Conservation (phyloP, 30 jellyfish, hydroid and myxozoan species). For the Turritopsis rubra region DNA sequence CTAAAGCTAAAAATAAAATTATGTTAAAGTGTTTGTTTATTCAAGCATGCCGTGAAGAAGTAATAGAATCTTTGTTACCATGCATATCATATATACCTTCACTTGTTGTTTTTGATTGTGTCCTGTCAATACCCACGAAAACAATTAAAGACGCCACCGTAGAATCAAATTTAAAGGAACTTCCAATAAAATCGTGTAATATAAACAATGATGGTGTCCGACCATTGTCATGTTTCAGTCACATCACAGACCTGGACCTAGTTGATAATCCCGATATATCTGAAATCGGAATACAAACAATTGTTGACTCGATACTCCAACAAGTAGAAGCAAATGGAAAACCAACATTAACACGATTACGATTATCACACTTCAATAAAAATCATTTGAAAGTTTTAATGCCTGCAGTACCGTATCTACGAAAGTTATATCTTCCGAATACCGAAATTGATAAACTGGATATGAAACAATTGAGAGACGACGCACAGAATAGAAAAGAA, state of each 20-base stretch:
- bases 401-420: background rate
- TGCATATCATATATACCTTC: too few species aligned
- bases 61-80: too few species aligned
- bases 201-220: too few species aligned
- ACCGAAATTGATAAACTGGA: background rate
- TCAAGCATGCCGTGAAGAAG: too few species aligned
- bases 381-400: background rate
- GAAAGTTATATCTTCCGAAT: background rate
- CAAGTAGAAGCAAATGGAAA: background rate
- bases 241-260: background rate
- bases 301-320: background rate
- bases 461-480: background rate
- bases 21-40: too few species aligned
- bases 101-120: too few species aligned
- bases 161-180: too few species aligned
- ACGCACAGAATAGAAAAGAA: background rate
- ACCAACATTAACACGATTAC: background rate
- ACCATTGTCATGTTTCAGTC: too few species aligned
- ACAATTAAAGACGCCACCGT: too few species aligned
- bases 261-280: background rate
- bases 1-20: too few species aligned
- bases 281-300: background rate
- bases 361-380: background rate
- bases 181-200: too few species aligned
- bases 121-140: too few species aligned